These are phyloP conservation scores for Lucinisca nassula DNA, from an alignment of 2,888 invertebrate species.

Conservation along the genomic window DNA sequence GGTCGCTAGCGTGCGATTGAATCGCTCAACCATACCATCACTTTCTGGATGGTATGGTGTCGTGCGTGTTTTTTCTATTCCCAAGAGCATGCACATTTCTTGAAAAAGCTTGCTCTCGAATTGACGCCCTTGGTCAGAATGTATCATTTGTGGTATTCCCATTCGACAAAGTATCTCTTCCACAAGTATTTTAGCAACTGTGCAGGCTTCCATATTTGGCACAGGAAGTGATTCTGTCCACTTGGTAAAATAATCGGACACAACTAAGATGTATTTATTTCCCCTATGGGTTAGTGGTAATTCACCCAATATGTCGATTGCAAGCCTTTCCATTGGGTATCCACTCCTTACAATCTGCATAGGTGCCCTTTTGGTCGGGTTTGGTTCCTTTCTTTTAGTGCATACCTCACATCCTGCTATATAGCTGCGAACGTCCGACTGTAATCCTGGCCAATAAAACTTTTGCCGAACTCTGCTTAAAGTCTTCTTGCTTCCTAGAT, in stretches of 20 bases:
- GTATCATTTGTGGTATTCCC: slow-evolving; percentile 41
- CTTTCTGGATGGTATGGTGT: slow-evolving; percentile 31
- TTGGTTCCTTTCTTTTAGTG: background rate
- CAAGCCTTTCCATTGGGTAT: slow-evolving; percentile 4
- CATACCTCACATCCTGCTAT: slow-evolving; percentile 39
- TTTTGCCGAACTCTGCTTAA: too few species aligned
- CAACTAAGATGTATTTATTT: slow-evolving; percentile 40
- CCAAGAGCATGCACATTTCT: slow-evolving; percentile 35
- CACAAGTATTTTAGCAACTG: slow-evolving; percentile 35
- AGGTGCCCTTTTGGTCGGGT: background rate
- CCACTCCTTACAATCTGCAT: slow-evolving; percentile 5
- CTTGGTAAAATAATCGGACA: slow-evolving; percentile 49
- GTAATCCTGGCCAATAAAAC: too few species aligned
- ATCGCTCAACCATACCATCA: slow-evolving; percentile 56
- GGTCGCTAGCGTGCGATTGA: slow-evolving; percentile 55
- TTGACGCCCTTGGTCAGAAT: slow-evolving; percentile 61
- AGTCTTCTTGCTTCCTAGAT: too few species aligned
- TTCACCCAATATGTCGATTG: slow-evolving; percentile 22
- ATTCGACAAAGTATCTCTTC: slow-evolving; percentile 51
- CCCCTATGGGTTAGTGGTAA: slow-evolving; percentile 20
- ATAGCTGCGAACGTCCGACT: too few species aligned
- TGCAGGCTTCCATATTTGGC: slow-evolving; percentile 21
- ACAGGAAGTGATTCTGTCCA: slow-evolving; percentile 32
- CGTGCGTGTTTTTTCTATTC: slow-evolving; percentile 32
- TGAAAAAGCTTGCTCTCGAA: slow-evolving; percentile 52